Percentiles rank a stretch among this genome's conserved stretches.
Conservation (phyloP, 2,113 vertebrate genomes). For the Nycticorax nycticorax region DNA sequence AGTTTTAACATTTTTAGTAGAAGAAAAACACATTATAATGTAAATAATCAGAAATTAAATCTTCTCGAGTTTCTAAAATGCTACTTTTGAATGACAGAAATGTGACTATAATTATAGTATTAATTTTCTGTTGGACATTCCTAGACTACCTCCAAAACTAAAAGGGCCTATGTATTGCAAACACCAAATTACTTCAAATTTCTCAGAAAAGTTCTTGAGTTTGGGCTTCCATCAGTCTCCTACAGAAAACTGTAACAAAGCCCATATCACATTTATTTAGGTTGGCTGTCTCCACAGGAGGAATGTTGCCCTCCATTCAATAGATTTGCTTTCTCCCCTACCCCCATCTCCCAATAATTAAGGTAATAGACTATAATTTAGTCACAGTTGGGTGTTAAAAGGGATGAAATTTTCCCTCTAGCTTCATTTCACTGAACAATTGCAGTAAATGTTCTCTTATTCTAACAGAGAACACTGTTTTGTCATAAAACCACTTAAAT, state of each 20-base stretch:
- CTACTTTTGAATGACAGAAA: not conserved
- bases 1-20: not conserved
- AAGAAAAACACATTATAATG: not conserved
- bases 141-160: not conserved
- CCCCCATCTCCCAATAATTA: not conserved
- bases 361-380: not conserved
- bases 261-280: not conserved
- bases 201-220: not conserved
- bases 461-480: not conserved
- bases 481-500: not conserved
- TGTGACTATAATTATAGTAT: not conserved
- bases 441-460: not conserved
- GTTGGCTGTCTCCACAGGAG: not conserved
- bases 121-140: not conserved
- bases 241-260: not conserved
- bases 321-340: not conserved
- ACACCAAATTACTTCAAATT: not conserved
- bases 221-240: not conserved
- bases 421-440: not conserved
- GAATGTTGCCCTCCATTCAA: not conserved
- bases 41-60: not conserved
- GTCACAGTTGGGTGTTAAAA: not conserved
- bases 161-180: not conserved
- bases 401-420: not conserved
- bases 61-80: not conserved